These are phyloP conservation scores for Rhinolophus sinicus DNA, from an alignment of 2,113 vertebrate species.

Conservation along the genomic window DNA sequence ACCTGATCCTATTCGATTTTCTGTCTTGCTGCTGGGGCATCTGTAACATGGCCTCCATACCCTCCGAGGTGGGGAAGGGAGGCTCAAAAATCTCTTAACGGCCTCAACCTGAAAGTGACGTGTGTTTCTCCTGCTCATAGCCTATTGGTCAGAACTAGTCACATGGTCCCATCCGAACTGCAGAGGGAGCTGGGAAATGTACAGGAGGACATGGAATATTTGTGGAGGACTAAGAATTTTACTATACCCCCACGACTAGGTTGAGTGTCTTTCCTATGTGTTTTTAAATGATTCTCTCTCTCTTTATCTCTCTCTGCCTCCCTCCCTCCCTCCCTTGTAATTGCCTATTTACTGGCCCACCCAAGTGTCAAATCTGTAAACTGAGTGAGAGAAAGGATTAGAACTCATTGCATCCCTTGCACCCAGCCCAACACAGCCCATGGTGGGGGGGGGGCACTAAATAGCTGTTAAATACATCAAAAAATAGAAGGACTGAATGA, in stretches of 20 bases:
- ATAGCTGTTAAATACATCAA: neutral
- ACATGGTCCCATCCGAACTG: neutral
- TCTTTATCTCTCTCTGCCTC: neutral
- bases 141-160: neutral
- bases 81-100: neutral
- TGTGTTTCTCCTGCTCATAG: neutral
- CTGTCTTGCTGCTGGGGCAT: neutral
- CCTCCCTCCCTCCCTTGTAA: neutral
- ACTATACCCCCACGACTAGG: neutral
- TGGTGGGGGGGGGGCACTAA: neutral
- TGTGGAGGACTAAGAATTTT: neutral
- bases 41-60: neutral
- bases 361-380: neutral
- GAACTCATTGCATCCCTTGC: neutral
- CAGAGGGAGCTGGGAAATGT: neutral
- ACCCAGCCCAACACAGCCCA: neutral
- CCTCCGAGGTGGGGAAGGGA: neutral
- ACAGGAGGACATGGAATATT: neutral
- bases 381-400: neutral
- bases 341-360: neutral
- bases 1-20: neutral
- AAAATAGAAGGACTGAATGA: neutral
- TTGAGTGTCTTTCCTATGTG: neutral
- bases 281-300: neutral
- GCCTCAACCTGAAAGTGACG: neutral